phyloP scores from a whole-genome alignment of 2,797 vertebrate genomes.

The Acanthiza pusilla region DNA sequence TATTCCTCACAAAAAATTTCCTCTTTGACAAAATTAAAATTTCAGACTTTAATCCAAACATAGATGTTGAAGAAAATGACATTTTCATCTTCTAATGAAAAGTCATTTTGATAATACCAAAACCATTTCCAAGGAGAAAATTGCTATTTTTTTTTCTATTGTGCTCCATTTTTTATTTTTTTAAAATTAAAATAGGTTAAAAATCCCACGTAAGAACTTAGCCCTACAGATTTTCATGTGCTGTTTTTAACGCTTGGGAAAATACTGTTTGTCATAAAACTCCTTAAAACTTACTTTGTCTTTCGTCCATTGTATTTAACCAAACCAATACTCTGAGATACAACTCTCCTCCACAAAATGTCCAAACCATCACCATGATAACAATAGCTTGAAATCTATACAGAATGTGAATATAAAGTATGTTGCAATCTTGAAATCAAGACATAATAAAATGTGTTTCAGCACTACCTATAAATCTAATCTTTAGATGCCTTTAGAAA shows the following conservation, averaged over 20 bases:
- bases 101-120: slow-evolving; percentile 17
- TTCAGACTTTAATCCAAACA: slow-evolving; percentile 26
- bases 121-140: neutral
- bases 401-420: neutral
- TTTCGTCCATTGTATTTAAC: slow-evolving; percentile 39
- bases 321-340: neutral
- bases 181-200: neutral
- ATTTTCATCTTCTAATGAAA: slow-evolving; percentile 31
- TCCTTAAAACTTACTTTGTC: neutral
- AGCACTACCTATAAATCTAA: neutral
- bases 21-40: slow-evolving; percentile 17
- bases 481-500: neutral
- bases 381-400: slow-evolving; percentile 22
- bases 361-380: neutral
- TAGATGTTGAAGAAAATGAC: neutral
- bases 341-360: neutral
- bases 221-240: neutral
- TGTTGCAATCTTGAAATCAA: neutral
- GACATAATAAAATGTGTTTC: neutral
- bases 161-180: neutral
- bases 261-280: neutral
- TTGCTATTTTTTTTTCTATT: neutral
- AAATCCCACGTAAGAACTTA: neutral
- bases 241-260: neutral
- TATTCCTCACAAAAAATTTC: neutral